Percentiles rank a stretch among this genome's conserved stretches.
Conservation (phyloP, 2,888 invertebrate species). For the Electrophaes corylata region DNA sequence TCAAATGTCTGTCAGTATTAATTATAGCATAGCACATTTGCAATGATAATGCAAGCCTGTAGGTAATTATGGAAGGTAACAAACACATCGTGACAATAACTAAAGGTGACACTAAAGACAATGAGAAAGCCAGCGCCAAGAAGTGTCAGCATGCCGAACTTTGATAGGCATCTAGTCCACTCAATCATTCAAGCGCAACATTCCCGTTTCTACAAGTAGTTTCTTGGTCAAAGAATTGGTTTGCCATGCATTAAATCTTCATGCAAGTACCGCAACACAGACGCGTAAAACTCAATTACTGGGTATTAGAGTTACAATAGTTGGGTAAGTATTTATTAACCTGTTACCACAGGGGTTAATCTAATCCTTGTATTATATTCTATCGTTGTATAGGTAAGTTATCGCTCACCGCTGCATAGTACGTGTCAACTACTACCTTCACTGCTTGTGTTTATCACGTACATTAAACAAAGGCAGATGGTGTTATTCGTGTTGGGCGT, state of each 20-base stretch:
- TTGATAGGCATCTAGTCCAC: conserved; percentile 15
- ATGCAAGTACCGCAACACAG: too few relatives aligned
- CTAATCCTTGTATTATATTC: not conserved
- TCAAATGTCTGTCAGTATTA: too few relatives aligned
- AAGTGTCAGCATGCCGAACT: conserved; percentile 12
- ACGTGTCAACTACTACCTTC: conserved; percentile 1
- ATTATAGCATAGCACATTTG: too few relatives aligned
- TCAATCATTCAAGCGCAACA: conserved; percentile 14
- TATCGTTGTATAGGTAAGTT: not conserved
- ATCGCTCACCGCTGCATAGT: not conserved
- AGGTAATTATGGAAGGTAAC: not conserved
- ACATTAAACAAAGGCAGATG: conserved; percentile 14
- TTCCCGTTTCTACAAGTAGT: conserved; percentile 6
- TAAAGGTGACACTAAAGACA: conserved; percentile 1
- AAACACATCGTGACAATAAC: not conserved
- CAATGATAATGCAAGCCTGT: not conserved
- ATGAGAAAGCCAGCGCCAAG: conserved; percentile 13
- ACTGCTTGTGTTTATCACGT: not conserved
- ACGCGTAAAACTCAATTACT: too few relatives aligned
- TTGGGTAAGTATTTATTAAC: not conserved
- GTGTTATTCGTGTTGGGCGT: not conserved
- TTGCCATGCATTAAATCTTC: too few relatives aligned
- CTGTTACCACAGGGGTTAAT: not conserved
- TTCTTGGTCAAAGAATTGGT: too few relatives aligned
- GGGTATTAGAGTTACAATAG: too few relatives aligned